phyloP scores from a whole-genome alignment of 2,888 invertebrate species.

The Aphidius colemani region DNA sequence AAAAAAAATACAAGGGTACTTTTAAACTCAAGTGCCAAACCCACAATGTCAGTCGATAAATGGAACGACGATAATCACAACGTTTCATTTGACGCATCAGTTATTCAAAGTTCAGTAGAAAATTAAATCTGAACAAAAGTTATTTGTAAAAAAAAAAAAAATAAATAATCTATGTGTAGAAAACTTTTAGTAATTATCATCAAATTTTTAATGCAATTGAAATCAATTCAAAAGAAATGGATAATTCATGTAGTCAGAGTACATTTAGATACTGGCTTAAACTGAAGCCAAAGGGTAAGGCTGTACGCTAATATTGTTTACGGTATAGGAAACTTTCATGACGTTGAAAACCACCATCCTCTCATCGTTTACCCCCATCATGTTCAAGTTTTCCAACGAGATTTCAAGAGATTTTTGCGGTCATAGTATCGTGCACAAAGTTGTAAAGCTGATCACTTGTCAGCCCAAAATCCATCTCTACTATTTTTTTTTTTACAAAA shows the following conservation, averaged over 20 bases:
- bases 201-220: neutral
- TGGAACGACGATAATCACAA: conserved; percentile 7
- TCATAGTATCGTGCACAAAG: too few relatives aligned
- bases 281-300: conserved; percentile 13
- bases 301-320: conserved; percentile 9
- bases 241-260: conserved; percentile 5
- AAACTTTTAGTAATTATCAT: neutral
- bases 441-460: too few relatives aligned
- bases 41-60: neutral
- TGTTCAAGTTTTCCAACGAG: conserved; percentile 13
- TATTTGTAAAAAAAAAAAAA: neutral
- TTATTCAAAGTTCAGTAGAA: neutral
- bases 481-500: neutral
- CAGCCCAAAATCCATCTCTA: neutral
- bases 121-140: neutral
- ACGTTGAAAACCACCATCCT: conserved; percentile 14
- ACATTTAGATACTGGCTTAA: neutral
- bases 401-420: conserved; percentile 9
- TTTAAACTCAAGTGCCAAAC: neutral
- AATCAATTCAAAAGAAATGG: neutral
- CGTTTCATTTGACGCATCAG: conserved; percentile 2
- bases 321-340: conserved; percentile 16
- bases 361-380: neutral
- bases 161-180: neutral
- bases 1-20: neutral